phyloP scores from a whole-genome alignment of 1,140 invertebrate species.

The Solen grandis region DNA sequence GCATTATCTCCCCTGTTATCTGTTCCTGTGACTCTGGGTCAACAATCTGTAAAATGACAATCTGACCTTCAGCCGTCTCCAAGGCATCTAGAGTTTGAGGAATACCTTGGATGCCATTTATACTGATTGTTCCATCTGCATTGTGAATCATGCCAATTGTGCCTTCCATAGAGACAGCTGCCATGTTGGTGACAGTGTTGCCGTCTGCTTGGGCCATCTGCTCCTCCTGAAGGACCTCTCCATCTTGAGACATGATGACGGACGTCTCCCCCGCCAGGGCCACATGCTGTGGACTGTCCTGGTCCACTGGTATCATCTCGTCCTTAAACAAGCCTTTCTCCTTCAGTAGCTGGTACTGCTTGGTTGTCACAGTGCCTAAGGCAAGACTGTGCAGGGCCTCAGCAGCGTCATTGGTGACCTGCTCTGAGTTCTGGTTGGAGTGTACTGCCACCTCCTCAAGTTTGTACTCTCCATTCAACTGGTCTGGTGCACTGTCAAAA shows the following conservation, averaged over 20 bases:
- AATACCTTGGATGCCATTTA: conserved; percentile 30
- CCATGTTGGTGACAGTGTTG: neutral
- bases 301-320: no score
- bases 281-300: neutral
- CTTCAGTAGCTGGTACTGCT: conserved; percentile 30
- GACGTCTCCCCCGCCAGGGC: conserved; percentile 21
- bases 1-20: neutral
- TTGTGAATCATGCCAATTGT: conserved; percentile 39
- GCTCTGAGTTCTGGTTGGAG: conserved; percentile 20
- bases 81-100: conserved; percentile 36
- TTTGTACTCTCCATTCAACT: neutral
- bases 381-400: conserved; percentile 70
- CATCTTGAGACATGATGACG: conserved; percentile 55
- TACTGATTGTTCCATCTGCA: conserved; percentile 47
- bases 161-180: neutral
- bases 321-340: conserved; percentile 41
- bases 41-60: conserved; percentile 76
- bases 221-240: neutral
- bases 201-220: neutral
- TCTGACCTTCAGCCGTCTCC: conserved; percentile 62
- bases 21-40: conserved; percentile 55
- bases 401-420: conserved; percentile 68
- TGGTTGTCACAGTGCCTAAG: conserved; percentile 3
- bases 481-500: conserved; percentile 44
- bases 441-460: neutral